phyloP scores from a whole-genome alignment of 2,888 invertebrate species.

The Blastobasis lacticolella region DNA sequence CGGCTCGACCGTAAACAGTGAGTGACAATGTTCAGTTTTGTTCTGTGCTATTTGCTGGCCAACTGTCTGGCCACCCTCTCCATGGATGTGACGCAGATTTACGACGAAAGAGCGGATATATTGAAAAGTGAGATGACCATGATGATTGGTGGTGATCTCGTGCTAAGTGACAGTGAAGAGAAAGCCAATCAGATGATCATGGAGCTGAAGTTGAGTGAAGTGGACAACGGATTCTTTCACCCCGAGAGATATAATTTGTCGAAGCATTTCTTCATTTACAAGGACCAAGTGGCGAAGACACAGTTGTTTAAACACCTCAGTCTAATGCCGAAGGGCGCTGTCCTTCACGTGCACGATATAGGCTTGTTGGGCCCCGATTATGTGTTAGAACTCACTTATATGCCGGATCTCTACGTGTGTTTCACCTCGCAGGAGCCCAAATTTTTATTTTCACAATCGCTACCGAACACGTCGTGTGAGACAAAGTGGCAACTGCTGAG shows the following conservation, averaged over 20 bases:
- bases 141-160: conserved; percentile 69
- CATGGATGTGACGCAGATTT: conserved; percentile 20
- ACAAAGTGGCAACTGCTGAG: conserved; percentile 65
- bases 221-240: conserved; percentile 56
- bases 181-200: conserved; percentile 75
- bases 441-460: conserved; percentile 40
- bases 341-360: conserved; percentile 81
- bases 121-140: conserved; percentile 57
- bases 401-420: conserved; percentile 74
- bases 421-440: conserved; percentile 29
- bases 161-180: conserved; percentile 64
- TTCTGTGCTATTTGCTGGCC: conserved; percentile 13
- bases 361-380: conserved; percentile 76
- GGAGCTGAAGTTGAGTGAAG: conserved; percentile 67
- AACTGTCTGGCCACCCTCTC: conserved; percentile 6
- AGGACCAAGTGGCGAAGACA: conserved; percentile 73
- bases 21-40: conserved; percentile 28
- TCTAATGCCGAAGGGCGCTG: conserved; percentile 83
- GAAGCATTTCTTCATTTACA: conserved; percentile 79
- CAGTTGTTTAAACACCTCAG: conserved; percentile 77
- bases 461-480: conserved; percentile 29
- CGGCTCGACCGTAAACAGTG: too few relatives aligned
- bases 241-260: conserved; percentile 75
- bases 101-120: conserved; percentile 52
- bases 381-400: conserved; percentile 76